These are phyloP conservation scores for Galerucella pusilla DNA, from an alignment of 2,888 invertebrate genomes.

Conservation along the genomic window DNA sequence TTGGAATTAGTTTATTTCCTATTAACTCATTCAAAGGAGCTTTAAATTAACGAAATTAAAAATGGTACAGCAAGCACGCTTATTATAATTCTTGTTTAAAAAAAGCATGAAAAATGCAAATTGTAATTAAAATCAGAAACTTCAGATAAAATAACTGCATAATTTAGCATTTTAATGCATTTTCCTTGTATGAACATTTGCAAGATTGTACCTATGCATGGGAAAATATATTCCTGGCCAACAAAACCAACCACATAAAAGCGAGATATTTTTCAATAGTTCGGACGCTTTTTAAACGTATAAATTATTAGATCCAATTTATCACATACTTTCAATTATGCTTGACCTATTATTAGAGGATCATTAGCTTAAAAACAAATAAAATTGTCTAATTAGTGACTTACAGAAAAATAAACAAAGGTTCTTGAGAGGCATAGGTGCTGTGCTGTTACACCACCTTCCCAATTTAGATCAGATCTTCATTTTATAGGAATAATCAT, in stretches of 20 bases:
- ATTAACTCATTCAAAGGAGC: conserved; percentile 23
- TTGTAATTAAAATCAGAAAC: conserved; percentile 26
- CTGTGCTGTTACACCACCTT: no score
- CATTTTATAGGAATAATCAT: no score
- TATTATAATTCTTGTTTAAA: conserved; percentile 23
- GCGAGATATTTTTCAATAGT: neutral
- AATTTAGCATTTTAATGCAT: conserved; percentile 39
- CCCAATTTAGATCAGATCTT: no score
- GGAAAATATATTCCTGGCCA: conserved; percentile 30
- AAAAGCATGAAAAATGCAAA: conserved; percentile 28
- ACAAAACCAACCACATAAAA: conserved; percentile 7
- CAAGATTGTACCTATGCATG: conserved; percentile 37
- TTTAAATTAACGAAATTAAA: conserved; percentile 33
- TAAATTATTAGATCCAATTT: no score
- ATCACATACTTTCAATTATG: no score
- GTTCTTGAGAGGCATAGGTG: no score
- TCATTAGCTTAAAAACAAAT: no score
- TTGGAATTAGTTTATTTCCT: conserved; percentile 30
- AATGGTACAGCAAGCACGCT: conserved; percentile 25
- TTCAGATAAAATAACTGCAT: conserved; percentile 37
- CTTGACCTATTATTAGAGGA: no score
- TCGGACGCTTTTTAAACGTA: neutral
- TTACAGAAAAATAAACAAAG: no score
- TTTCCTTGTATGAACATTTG: conserved; percentile 36
- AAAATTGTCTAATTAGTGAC: no score